Conservation (phyloP, 1,140 invertebrate genomes). For the Branchinecta lynchi region DNA sequence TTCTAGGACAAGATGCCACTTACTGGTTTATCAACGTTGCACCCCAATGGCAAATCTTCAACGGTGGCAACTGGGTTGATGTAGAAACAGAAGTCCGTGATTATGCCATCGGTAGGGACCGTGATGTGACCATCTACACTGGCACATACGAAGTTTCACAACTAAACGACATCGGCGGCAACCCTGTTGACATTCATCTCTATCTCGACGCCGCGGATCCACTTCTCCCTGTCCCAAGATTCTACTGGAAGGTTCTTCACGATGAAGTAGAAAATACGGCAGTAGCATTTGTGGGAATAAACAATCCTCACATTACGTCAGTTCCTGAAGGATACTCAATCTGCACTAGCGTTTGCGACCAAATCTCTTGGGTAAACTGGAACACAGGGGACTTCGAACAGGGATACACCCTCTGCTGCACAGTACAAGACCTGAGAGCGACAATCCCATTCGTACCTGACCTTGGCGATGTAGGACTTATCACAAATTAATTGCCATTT, state of each 20-base stretch:
- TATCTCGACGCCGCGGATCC: slow-evolving; percentile 23
- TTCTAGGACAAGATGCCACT: slow-evolving; percentile 42
- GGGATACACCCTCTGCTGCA: slow-evolving; percentile 48
- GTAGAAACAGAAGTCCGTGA: slow-evolving; percentile 16
- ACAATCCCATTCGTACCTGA: slow-evolving; percentile 17
- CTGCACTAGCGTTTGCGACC: slow-evolving; percentile 33
- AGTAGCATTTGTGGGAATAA: slow-evolving; percentile 21
- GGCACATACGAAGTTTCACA: slow-evolving; percentile 39
- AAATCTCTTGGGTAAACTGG: slow-evolving; percentile 40
- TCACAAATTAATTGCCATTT: neutral
- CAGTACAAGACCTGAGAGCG: slow-evolving; percentile 12
- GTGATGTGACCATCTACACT: slow-evolving; percentile 38
- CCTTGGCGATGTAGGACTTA: slow-evolving; percentile 12
- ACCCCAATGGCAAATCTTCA: slow-evolving; percentile 48
- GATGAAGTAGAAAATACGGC: slow-evolving; percentile 18
- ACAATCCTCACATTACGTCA: slow-evolving; percentile 25
- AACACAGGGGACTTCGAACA: slow-evolving; percentile 34
- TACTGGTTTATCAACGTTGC: slow-evolving; percentile 47
- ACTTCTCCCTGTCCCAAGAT: slow-evolving; percentile 38
- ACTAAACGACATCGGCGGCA: slow-evolving; percentile 33
- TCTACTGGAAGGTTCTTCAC: slow-evolving; percentile 30
- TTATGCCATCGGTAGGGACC: slow-evolving; percentile 15
- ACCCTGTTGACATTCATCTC: slow-evolving; percentile 31
- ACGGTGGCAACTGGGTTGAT: slow-evolving; percentile 44
- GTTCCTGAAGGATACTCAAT: slow-evolving; percentile 34